phyloP scores from a whole-genome alignment of 2,797 vertebrate species.

The Vireo griseus region DNA sequence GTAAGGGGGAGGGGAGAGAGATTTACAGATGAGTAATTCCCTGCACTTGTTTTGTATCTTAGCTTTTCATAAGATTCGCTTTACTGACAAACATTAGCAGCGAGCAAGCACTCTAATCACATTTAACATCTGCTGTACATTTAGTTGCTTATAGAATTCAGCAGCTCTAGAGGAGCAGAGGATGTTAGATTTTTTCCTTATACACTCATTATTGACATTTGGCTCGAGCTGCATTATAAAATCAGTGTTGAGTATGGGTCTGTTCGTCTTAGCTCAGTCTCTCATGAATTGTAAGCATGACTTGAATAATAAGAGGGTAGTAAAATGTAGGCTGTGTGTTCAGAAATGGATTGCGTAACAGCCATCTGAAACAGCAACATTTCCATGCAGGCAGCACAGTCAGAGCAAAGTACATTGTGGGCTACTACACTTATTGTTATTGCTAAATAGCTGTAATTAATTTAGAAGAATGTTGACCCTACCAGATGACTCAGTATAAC shows the following conservation, averaged over 20 bases:
- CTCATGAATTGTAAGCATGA: slow-evolving; percentile 24
- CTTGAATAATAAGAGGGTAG: slow-evolving; percentile 44
- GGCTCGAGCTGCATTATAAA: slow-evolving; percentile 24
- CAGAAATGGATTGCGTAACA: background rate
- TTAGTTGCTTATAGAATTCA: slow-evolving; percentile 2
- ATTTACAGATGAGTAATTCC: background rate
- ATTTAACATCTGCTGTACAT: slow-evolving; percentile 34
- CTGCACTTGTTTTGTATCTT: background rate
- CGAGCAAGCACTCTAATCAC: background rate
- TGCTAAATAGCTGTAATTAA: slow-evolving; percentile 58
- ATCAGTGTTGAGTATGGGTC: background rate
- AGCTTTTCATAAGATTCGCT: slow-evolving; percentile 11
- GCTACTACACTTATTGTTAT: slow-evolving; percentile 32
- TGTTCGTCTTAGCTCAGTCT: slow-evolving; percentile 45
- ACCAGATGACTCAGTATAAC: slow-evolving; percentile 15
- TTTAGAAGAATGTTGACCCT: slow-evolving; percentile 52
- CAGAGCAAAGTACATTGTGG: slow-evolving; percentile 14
- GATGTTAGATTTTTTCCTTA: background rate
- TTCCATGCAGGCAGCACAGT: slow-evolving; percentile 41
- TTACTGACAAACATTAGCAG: background rate
- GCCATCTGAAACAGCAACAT: slow-evolving; percentile 2
- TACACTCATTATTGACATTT: background rate
- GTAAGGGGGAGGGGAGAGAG: background rate
- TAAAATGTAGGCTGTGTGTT: background rate
- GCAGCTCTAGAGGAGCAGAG: background rate